Evolutionary conservation across 2,113 vertebrate genomes (phyloP), one percentile per base, ranked within the genome.

Genomic region (Camelus dromedarius): DNA sequence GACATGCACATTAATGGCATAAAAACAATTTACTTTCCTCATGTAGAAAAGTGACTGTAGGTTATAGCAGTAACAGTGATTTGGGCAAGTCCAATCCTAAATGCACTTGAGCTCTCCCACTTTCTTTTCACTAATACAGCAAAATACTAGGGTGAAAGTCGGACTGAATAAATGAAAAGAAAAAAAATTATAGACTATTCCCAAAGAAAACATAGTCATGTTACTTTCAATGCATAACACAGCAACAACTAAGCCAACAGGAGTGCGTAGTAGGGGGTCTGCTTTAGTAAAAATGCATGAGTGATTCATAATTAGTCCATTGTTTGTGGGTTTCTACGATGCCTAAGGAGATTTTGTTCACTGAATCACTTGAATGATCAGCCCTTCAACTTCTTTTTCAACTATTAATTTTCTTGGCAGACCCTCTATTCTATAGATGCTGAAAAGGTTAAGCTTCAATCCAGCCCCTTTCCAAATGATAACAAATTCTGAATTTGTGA

Each of bases 391-490:
- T 87, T 91, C 30, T 60, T 73, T 91, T 72, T 91, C 66, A 56
- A 5, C 69, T 93, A 56, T 58, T 93, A 72, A 73, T 88, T 95
- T 95, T 46, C 73, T 89, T 90, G 24, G 19, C 20, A 91, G 35
- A 94, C 28, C n/a, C 48, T 75, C 84, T 93, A 32, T 38, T 60
- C 54, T 91, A 64, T 35, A 89, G 12, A 46, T 62, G 52, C 83
- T 88, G 13, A 79, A 89, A 92, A 94, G 30, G 16, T 84, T 92
- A 97, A 89, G 69, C 69, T 88, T 97, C n/a, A 87, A 20, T 95
- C 52, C 38, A 76, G 9, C 18, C 46, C 64, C 38, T 93, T 52
- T 82, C 35, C 32, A 87, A 89, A 73, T 83, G 42, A 92, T 89
- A 87, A 88, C 42, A 92, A 67, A 50, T 62, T 85, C n/a, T 89